A percentile compares a stretch with the other conserved stretches of the same genome.
Evolutionary conservation across 2,797 vertebrate species (phyloP).

Genomic region (Pteropus rufus): DNA sequence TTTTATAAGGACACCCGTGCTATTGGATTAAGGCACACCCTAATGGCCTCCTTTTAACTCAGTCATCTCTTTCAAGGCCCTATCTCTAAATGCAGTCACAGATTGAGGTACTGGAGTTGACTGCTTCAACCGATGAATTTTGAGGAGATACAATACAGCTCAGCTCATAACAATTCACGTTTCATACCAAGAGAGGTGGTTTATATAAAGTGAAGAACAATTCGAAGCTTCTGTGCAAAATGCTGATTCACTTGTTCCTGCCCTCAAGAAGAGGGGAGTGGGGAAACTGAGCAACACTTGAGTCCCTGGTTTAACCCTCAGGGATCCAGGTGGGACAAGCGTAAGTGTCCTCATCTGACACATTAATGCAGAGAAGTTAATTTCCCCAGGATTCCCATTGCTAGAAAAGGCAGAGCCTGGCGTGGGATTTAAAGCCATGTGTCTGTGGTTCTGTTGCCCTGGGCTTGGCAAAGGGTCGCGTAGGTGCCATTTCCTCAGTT

Average conservation of each 20-base stretch:
- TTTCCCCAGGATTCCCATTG: not conserved
- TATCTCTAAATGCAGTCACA: not conserved
- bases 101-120: not conserved
- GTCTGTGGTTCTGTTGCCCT: not conserved
- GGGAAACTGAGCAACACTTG: not conserved
- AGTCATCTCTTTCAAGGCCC: not conserved
- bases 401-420: not conserved
- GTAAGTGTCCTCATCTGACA: not conserved
- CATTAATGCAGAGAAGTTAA: not conserved
- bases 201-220: not conserved
- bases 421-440: not conserved
- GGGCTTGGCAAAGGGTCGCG: not conserved
- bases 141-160: not conserved
- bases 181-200: not conserved
- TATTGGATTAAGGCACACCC: not conserved
- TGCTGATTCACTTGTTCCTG: not conserved
- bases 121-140: not conserved
- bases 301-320: not conserved
- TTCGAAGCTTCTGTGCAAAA: not conserved
- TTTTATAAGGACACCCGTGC: not conserved
- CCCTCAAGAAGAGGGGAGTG: not conserved
- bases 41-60: not conserved
- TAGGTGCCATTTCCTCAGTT: not conserved
- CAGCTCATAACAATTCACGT: not conserved
- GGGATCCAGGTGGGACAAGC: not conserved